A percentile compares a stretch with the other conserved stretches of the same genome.
phyloP scores from a whole-genome alignment of 2,797 vertebrate species.

The Sebastes aleutianus region DNA sequence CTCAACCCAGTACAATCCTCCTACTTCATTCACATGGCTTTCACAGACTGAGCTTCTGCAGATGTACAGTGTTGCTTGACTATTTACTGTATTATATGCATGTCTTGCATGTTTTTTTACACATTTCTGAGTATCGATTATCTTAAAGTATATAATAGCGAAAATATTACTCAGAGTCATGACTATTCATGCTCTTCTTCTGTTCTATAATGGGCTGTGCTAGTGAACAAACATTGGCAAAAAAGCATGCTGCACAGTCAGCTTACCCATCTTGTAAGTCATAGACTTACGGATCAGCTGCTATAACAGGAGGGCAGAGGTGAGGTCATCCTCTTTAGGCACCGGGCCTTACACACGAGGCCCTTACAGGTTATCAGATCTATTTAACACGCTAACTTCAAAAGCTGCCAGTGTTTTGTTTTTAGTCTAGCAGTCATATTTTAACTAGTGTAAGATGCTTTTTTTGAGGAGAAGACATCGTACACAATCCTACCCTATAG shows the following conservation, averaged over 20 bases:
- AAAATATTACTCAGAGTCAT: background rate
- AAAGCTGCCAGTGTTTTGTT: background rate
- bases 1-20: conserved; percentile 27
- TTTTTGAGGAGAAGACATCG: background rate
- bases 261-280: conserved; percentile 41
- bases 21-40: conserved; percentile 33
- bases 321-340: conserved; percentile 70
- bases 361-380: conserved; percentile 26
- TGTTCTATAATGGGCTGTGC: background rate
- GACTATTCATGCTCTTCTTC: background rate
- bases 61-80: background rate
- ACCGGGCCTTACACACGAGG: conserved; percentile 21
- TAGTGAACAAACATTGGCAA: conserved; percentile 4
- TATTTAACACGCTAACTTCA: conserved; percentile 23
- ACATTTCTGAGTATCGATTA: background rate
- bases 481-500: background rate
- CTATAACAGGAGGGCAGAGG: conserved; percentile 33
- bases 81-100: background rate
- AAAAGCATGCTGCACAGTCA: conserved; percentile 26
- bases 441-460: background rate
- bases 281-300: conserved; percentile 51
- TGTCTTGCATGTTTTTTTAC: background rate
- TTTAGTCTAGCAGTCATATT: background rate
- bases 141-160: background rate
- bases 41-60: conserved; percentile 7